Evolutionary conservation across 2,888 invertebrate species (phyloP).

Genomic region (Dynastes tityus): DNA sequence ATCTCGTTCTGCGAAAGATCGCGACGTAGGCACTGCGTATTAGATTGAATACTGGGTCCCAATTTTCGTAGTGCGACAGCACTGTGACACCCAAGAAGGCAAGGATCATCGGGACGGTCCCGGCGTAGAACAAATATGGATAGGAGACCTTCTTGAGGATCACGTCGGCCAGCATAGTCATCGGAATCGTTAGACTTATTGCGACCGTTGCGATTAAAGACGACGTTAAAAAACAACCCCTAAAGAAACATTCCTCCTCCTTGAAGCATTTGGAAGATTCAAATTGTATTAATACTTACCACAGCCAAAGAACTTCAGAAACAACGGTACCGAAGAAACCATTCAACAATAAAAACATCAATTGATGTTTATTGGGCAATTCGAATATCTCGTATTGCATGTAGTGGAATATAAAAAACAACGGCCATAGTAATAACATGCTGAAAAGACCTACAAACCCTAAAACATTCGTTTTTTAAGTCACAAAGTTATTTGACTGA

Average conservation of each 20-base stretch:
- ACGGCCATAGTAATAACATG: constrained; percentile 89
- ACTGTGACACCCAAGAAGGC: constrained; percentile 82
- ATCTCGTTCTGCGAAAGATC: constrained; percentile 71
- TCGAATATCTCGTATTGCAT: constrained; percentile 88
- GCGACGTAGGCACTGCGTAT: constrained; percentile 72
- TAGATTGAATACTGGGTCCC: constrained; percentile 82
- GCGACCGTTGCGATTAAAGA: constrained; percentile 90
- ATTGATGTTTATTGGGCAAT: constrained; percentile 87
- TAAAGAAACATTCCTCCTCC: constrained; percentile 67
- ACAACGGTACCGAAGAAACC: constrained; percentile 93
- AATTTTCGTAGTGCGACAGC: constrained; percentile 84
- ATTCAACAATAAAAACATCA: constrained; percentile 86
- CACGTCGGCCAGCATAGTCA: constrained; percentile 90
- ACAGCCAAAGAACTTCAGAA: constrained; percentile 93
- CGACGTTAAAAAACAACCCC: constrained; percentile 96
- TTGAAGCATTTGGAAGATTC: too few species aligned
- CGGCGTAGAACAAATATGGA: constrained; percentile 82
- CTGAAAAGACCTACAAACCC: constrained; percentile 96
- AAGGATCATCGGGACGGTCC: constrained; percentile 83
- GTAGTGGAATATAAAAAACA: constrained; percentile 90
- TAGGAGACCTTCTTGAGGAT: constrained; percentile 80
- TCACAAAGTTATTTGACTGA: too few species aligned
- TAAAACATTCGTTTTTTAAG: constrained; percentile 65
- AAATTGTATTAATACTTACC: constrained; percentile 73
- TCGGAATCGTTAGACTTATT: constrained; percentile 89